A percentile compares a stretch with the other conserved stretches of the same genome.
Conservation (phyloP, 2,797 vertebrate genomes). For the Uromys caudimaculatus region DNA sequence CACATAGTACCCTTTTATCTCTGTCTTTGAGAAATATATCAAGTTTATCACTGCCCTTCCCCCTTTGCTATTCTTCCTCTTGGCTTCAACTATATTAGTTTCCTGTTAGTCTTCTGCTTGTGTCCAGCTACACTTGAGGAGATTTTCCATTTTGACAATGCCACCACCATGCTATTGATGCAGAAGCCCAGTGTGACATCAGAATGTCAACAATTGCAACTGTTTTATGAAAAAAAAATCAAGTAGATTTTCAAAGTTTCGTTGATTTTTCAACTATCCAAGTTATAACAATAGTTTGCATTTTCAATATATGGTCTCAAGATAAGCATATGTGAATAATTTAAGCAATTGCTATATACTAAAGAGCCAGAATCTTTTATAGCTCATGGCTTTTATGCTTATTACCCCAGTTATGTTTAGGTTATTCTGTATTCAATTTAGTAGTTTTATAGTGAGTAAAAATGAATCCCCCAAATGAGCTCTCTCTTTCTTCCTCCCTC, state of each 20-base stretch:
- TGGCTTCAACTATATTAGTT: conserved; percentile 71
- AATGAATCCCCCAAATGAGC: not conserved
- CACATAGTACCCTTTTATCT: conserved; percentile 54
- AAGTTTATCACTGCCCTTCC: conserved; percentile 55
- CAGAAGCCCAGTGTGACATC: conserved; percentile 57
- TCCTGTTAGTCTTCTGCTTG: conserved; percentile 67
- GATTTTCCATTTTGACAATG: conserved; percentile 57
- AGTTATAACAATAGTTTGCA: not conserved
- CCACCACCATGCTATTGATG: not conserved
- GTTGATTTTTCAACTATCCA: not conserved
- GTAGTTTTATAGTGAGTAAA: not conserved
- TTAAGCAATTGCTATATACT: conserved; percentile 27
- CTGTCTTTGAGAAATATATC: conserved; percentile 66
- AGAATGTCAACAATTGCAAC: conserved; percentile 70
- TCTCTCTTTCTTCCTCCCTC: not conserved
- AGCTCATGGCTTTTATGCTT: not conserved
- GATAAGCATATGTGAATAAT: conserved; percentile 51
- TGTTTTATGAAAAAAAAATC: not conserved
- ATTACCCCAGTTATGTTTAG: not conserved
- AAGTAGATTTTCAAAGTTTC: not conserved
- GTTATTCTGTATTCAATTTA: conserved; percentile 45
- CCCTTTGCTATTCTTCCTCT: conserved; percentile 52
- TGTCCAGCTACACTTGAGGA: conserved; percentile 38
- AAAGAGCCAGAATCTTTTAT: not conserved
- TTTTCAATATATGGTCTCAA: conserved; percentile 30